A percentile compares a stretch with the other conserved stretches of the same genome.
phyloP scores from a whole-genome alignment of 2,113 vertebrate genomes.

The Phaethon lepturus region DNA sequence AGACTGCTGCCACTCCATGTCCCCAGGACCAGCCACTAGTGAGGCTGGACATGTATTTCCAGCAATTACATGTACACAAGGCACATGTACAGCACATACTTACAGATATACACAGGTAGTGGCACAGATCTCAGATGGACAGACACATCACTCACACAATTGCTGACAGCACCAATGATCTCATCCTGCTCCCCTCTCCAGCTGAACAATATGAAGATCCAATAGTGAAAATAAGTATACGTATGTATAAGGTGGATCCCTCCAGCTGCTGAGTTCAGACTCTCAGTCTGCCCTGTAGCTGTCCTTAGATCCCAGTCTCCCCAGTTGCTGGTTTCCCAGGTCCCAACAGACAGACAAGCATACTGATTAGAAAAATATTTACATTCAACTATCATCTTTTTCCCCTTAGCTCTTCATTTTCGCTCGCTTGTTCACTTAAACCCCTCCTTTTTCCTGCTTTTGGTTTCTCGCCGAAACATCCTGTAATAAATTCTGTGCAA shows the following conservation, averaged over 20 bases:
- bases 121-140: neutral
- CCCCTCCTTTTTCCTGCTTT: neutral
- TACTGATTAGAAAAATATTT: neutral
- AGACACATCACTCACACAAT: neutral
- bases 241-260: neutral
- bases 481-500: neutral
- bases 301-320: neutral
- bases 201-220: neutral
- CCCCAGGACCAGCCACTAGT: neutral
- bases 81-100: neutral
- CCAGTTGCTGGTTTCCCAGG: neutral
- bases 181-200: neutral
- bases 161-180: accelerated
- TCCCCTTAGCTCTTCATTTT: accelerated
- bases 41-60: neutral
- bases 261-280: neutral
- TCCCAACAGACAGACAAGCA: neutral
- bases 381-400: neutral
- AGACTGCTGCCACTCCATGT: neutral
- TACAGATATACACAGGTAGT: neutral
- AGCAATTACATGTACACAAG: neutral
- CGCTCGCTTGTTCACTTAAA: neutral
- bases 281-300: neutral
- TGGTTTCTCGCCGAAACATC: neutral
- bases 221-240: neutral